Conservation (phyloP, 2,113 vertebrate species). For the Sinocyclocheilus anshuiensis region DNA sequence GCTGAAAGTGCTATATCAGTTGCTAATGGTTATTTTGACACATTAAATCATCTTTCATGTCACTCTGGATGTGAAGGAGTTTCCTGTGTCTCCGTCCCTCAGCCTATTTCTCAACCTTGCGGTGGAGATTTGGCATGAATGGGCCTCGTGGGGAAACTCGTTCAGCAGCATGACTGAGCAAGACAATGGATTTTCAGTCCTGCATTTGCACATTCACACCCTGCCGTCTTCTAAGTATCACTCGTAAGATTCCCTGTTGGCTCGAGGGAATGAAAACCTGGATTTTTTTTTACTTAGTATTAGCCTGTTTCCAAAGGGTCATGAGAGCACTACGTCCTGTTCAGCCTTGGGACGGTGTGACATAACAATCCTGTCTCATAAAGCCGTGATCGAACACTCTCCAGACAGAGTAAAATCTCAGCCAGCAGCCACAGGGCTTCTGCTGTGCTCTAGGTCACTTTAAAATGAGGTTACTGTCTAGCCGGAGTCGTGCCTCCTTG, state of each 20-base stretch:
- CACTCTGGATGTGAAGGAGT: slow-evolving; percentile 20
- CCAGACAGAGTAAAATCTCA: slow-evolving; percentile 58
- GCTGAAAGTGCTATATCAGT: slow-evolving; percentile 31
- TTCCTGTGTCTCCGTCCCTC: slow-evolving; percentile 3
- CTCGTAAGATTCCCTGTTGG: neutral
- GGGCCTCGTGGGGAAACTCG: neutral
- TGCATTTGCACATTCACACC: slow-evolving; percentile 41
- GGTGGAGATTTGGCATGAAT: slow-evolving; percentile 15
- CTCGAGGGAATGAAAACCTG: neutral
- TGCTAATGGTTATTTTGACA: slow-evolving; percentile 34
- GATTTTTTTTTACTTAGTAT: neutral
- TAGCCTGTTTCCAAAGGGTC: slow-evolving; percentile 2
- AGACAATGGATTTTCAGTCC: slow-evolving; percentile 16
- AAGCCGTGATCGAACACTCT: slow-evolving; percentile 56
- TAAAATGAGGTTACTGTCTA: slow-evolving; percentile 42
- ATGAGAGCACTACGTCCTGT: slow-evolving; percentile 32
- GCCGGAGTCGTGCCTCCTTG: neutral
- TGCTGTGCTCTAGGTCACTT: slow-evolving; percentile 22
- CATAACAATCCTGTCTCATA: slow-evolving; percentile 56
- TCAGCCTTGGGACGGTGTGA: slow-evolving; percentile 53
- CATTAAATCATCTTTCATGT: slow-evolving; percentile 37
- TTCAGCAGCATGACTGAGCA: slow-evolving; percentile 24
- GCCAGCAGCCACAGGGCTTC: slow-evolving; percentile 35
- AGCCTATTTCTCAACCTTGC: neutral
- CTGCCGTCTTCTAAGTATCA: neutral